Base-by-base conservation (phyloP, 2,113 vertebrate genomes). In the Gavia stellata region DNA sequence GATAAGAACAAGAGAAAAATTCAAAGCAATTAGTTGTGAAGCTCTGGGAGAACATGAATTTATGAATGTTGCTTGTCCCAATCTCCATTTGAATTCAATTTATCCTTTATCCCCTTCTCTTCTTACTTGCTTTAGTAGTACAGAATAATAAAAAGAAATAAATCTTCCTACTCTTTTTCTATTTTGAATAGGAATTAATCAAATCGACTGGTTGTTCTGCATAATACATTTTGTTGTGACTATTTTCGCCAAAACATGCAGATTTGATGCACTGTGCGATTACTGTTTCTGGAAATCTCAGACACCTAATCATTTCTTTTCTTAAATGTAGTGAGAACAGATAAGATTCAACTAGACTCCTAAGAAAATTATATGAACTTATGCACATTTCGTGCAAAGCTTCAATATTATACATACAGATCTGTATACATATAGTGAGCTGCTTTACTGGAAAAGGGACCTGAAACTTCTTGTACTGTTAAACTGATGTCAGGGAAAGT, bases 181-280 rank as follows among this genome's bases (percentile, higher is more conserved):
- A 18, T 93, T 96, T 95, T 93, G 90, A 95, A 66, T 84, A 88
- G 47, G 36, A 97, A 95, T 96, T 94, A 96, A 94, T 96, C 92
- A 96, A 94, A 96, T 91, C 1, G 3, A 65, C 56, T 61, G 7
- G 25, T 84, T 84, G 52, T 61, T 96, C 83, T 92, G 77, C 83
- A 94, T 92, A 87, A 95, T 77, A 65, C 61, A 75, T 94, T 93
- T 94, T 96, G 86, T 94, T 94, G 68, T 89, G 83, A 94, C 77
- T 65, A 29, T 80, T 94, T 96, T 95, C 0, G 1, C 83, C 70
- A 92, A 65, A 85, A 92, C 59, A 92, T 53, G 79, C 81, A 93
- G 90, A 92, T 96, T 94, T 92, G 94, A 96, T 92, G 75, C 71
- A 85, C 38, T 72, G 36, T 67, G 77, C 92, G 93, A 96, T 94